Evolutionary conservation across 2,888 invertebrate species (phyloP).

Genomic region (Aphodius granarius): DNA sequence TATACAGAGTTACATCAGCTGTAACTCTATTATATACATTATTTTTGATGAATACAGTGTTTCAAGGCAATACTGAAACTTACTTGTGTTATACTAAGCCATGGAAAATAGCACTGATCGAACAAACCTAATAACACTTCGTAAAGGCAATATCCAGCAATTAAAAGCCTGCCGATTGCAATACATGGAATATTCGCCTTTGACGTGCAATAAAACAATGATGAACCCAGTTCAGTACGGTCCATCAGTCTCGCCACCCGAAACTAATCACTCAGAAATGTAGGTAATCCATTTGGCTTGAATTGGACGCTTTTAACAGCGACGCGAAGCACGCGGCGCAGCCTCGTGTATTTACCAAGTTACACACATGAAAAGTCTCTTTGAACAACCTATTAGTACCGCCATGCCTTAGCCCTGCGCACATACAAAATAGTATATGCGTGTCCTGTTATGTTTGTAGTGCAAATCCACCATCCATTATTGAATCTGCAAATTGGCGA

Average conservation of each 20-base stretch:
- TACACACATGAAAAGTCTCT: neutral
- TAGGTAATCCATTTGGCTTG: neutral
- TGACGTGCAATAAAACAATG: neutral
- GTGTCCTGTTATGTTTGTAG: too few relatives aligned
- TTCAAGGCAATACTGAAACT: too few relatives aligned
- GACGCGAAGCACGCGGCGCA: neutral
- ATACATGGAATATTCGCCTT: neutral
- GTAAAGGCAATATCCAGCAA: too few relatives aligned
- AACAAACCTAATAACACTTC: too few relatives aligned
- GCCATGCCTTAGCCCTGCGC: neutral
- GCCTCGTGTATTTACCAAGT: neutral
- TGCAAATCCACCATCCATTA: slow-evolving; percentile 7
- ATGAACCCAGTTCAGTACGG: neutral
- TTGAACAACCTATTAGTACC: neutral
- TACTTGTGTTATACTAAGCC: too few relatives aligned
- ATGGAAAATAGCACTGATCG: too few relatives aligned
- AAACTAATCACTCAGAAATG: neutral
- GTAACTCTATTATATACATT: too few relatives aligned
- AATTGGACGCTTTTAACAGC: neutral
- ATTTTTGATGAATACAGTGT: too few relatives aligned
- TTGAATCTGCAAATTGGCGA: slow-evolving; percentile 12
- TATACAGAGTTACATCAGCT: too few relatives aligned
- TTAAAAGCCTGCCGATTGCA: too few relatives aligned
- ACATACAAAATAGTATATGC: too few relatives aligned
- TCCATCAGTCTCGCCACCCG: neutral